These are phyloP conservation scores for Todiramphus chloris DNA, from an alignment of 2,113 vertebrate genomes.

Conservation along the genomic window DNA sequence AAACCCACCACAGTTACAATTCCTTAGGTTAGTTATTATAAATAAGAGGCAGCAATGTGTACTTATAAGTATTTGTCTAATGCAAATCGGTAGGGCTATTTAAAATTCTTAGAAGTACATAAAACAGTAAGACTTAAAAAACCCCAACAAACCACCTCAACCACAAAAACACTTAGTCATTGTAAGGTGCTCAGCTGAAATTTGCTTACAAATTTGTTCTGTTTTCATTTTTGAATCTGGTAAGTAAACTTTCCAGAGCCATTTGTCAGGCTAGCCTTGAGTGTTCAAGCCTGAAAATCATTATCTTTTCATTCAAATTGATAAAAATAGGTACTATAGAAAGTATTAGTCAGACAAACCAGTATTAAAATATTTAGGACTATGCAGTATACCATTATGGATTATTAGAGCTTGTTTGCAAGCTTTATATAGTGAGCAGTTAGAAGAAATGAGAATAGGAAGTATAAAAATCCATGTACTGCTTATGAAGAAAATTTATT, in stretches of 20 bases:
- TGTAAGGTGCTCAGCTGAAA: not conserved
- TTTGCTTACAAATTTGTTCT: not conserved
- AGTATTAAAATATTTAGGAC: constrained; percentile 30
- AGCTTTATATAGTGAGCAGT: not conserved
- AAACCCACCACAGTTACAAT: not conserved
- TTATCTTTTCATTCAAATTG: constrained; percentile 1
- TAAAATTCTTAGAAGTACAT: not conserved
- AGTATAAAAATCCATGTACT: not conserved
- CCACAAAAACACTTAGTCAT: not conserved
- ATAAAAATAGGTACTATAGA: not conserved
- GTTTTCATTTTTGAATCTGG: not conserved
- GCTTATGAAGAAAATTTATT: not conserved
- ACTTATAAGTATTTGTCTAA: not conserved
- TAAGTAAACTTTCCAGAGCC: not conserved
- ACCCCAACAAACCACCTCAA: not conserved
- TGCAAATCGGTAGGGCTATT: not conserved
- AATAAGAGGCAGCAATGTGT: not conserved
- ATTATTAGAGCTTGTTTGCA: not conserved
- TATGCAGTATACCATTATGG: not conserved
- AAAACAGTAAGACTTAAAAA: not conserved
- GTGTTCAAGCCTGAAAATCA: not conserved
- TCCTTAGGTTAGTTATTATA: not conserved
- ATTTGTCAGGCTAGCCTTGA: not conserved
- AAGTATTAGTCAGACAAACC: constrained; percentile 2
- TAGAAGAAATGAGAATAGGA: not conserved